Evolutionary conservation across 2,888 invertebrate species (phyloP), one percentile per base, ranked within the genome.

Genomic region (Mythimna ferrago): DNA sequence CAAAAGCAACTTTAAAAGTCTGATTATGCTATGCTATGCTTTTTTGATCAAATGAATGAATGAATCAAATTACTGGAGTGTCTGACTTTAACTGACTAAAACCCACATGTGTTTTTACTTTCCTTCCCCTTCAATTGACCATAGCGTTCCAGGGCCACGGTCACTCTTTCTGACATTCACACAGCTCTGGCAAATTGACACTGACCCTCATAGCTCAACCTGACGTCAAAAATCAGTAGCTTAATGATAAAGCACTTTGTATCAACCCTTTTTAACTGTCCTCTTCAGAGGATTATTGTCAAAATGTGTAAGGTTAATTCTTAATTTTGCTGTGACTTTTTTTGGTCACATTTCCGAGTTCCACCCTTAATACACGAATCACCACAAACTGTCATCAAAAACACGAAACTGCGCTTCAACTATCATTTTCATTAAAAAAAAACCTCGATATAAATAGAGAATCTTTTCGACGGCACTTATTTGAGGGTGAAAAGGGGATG

Each of bases 391-490:
- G 81, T 72, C 82, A 82, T 77, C 79, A 86, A 64, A 82, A 78
- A 78, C 75, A 75, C 66, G 73, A 80, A 87, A 87, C 86, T 86
- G 83, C 81, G 76, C 89, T 89, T 89, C 84, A 89, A 87, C 89
- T 90, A 88, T 89, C 85, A 88, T 88, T 80, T 81, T 81, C 77
- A 86, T 84, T 83, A 87, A 86, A 89, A 87, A 87, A 48, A 89
- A 86, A 38, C 73, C 70, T 83, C 86, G 89, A 91, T 91, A 88
- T 89, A 89, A 93, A 93, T 90, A 91, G 89, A 90, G 91, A 92
- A 91, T 93, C 93, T 93, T 93, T 93, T 92, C 90, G 92, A 89
- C 91, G 89, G 88, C 91, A 93, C 93, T 94, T 93, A 92, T 92
- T 91, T 92, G 75, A 82, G 92, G 90, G 91, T 91, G 89, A 91